Conservation (phyloP, 2,888 invertebrate species). For the Deilephila porcellus region DNA sequence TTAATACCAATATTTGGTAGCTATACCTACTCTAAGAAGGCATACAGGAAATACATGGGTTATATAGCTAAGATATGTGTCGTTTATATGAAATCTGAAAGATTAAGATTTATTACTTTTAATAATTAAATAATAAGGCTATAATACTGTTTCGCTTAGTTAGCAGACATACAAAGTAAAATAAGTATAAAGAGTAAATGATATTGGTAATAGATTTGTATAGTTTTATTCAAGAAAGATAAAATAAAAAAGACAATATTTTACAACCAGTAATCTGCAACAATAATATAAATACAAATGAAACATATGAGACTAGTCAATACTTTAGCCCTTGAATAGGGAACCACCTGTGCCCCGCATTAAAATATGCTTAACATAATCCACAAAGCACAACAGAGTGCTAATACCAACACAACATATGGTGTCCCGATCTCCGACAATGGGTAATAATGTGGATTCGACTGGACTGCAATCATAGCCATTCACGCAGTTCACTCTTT, state of each 20-base stretch:
- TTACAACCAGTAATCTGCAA: no score
- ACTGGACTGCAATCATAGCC: conserved; percentile 70
- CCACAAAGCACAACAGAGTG: conserved; percentile 58
- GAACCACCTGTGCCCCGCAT: conserved; percentile 68
- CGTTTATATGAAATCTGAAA: no score
- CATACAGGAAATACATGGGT: no score
- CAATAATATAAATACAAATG: not conserved
- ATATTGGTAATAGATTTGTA: no score
- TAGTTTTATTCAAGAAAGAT: not conserved
- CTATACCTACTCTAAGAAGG: not conserved
- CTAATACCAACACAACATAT: conserved; percentile 79
- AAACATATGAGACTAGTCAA: not conserved
- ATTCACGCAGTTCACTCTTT: conserved; percentile 68
- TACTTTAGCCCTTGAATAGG: conserved; percentile 48
- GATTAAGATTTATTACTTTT: no score
- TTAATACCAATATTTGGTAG: not conserved
- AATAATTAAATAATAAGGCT: no score
- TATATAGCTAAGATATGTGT: no score
- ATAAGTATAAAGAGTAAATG: no score
- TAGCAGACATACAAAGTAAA: no score
- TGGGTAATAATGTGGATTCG: conserved; percentile 46
- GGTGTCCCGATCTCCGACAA: conserved; percentile 71
- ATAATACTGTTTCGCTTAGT: no score
- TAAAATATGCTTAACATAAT: conserved; percentile 76
- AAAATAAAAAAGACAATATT: not conserved